phyloP scores from a whole-genome alignment of 1,140 invertebrate species.

The Atopsyche davidsoni region DNA sequence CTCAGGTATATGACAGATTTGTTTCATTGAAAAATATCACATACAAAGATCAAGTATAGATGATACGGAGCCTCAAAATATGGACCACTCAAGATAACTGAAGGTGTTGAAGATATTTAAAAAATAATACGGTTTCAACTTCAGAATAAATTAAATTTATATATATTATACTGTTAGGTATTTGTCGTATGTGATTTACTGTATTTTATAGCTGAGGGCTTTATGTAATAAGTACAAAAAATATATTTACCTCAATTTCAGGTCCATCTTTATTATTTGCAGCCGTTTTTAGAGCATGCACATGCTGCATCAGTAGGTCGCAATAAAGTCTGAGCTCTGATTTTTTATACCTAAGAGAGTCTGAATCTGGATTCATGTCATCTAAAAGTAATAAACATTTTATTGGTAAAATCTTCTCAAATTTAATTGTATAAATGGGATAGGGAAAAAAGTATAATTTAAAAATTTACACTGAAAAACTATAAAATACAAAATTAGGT shows the following conservation, averaged over 20 bases:
- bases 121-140: not conserved
- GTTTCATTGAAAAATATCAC: too few relatives aligned
- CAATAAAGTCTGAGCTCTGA: constrained; percentile 74
- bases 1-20: not conserved
- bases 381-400: constrained; percentile 28
- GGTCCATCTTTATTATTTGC: constrained; percentile 52
- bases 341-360: constrained; percentile 64
- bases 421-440: too few relatives aligned
- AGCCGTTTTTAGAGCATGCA: constrained; percentile 69
- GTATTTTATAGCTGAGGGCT: too few relatives aligned
- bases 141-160: constrained; percentile 13
- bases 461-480: too few relatives aligned
- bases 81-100: constrained; percentile 5
- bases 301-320: constrained; percentile 79
- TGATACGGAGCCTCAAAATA: too few relatives aligned
- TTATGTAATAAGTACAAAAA: constrained; percentile 4
- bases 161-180: too few relatives aligned
- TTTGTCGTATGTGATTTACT: too few relatives aligned
- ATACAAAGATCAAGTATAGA: too few relatives aligned
- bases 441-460: too few relatives aligned
- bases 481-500: too few relatives aligned
- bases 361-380: constrained; percentile 45
- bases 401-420: too few relatives aligned
- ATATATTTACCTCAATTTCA: constrained; percentile 52
- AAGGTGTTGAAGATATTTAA: not conserved